Conservation (phyloP, 2,113 vertebrate genomes). For the Desmodus rotundus region DNA sequence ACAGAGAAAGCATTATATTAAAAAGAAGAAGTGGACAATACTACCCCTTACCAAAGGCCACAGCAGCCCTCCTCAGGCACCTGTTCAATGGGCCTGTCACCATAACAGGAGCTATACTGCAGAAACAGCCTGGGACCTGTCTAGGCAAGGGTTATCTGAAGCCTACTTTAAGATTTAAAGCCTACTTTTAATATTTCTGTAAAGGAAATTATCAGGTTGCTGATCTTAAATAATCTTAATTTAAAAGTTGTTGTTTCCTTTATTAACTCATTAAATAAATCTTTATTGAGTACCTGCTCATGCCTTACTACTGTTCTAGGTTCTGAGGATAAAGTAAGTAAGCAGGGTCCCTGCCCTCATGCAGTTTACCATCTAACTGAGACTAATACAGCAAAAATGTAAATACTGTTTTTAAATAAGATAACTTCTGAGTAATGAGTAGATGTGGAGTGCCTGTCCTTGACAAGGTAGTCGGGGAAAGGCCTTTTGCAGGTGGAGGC, state of each 20-base stretch:
- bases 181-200: neutral
- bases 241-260: neutral
- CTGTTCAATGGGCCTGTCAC: neutral
- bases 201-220: neutral
- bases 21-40: neutral
- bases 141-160: neutral
- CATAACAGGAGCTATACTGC: neutral
- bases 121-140: neutral
- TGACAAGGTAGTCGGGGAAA: neutral
- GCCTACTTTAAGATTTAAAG: neutral
- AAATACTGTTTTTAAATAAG: neutral
- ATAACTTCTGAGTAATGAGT: neutral
- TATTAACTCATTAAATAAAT: slow-evolving; percentile 27
- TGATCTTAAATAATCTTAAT: neutral
- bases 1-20: neutral
- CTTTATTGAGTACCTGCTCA: neutral
- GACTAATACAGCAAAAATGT: slow-evolving; percentile 14
- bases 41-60: neutral
- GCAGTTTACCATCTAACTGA: neutral
- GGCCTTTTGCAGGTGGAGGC: neutral
- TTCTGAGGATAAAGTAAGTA: neutral
- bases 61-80: neutral
- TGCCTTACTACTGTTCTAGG: neutral
- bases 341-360: neutral
- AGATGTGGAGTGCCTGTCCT: neutral